Evolutionary conservation across 2,797 vertebrate genomes (phyloP), one percentile per base, ranked within the genome.

Genomic region (Helicolenus hilgendorfi): DNA sequence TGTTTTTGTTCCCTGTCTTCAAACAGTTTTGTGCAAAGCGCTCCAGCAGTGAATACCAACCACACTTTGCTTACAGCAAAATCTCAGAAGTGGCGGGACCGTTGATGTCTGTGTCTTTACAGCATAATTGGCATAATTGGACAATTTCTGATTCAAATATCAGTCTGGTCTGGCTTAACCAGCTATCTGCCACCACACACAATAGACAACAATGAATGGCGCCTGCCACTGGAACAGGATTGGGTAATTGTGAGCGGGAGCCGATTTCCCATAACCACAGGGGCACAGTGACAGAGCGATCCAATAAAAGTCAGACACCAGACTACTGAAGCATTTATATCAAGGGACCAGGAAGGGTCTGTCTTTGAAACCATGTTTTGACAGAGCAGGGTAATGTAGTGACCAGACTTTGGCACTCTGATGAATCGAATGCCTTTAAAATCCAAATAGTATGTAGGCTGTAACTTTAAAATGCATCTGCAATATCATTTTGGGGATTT

Each of bases 291-390:
- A 90, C 86, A 87, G 71, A 86, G 64, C 1, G 60, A 81, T 83
- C 73, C 87, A 91, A 90, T 92, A 89, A 92, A 92, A 91, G 82
- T 79, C 88, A 89, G 83, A 89, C 84, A 87, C 49, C 86, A 91
- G 88, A 88, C 85, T 33, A 83, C 68, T 87, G 81, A 83, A 74
- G 85, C 86, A 56, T 89, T 89, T 86, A 81, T 84, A 81, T 69
- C 77, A 64, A 59, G 81, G 69, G 81, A 87, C 41, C 60, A 77
- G 62, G 68, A 77, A 31, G 11, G 38, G 64, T 8, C 31, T 82
- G 74, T 84, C 72, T 90, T 72, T 76, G 35, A 80, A 76, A 71
- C 31, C 53, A 53, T 63, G 45, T 73, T 87, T 81, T 72, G 15
- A 79, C 1, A 1, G 24, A 72, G 5, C 27, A 22, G 62, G 49